Evolutionary conservation across 2,113 vertebrate genomes (phyloP).

Genomic region (Pitta sordida): DNA sequence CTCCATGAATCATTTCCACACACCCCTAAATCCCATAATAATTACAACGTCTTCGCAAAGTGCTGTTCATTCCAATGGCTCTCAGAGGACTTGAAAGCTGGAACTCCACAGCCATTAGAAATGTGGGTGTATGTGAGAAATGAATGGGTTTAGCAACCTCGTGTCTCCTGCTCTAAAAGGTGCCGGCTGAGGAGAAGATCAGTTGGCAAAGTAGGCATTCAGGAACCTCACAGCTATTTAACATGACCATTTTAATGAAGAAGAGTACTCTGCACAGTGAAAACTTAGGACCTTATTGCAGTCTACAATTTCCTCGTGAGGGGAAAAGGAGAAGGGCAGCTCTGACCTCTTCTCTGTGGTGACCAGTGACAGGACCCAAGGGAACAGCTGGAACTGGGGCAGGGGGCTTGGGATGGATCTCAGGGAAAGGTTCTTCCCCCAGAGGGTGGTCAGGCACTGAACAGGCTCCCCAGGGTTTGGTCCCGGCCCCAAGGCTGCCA

Average conservation of each 20-base stretch:
- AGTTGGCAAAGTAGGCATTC: background rate
- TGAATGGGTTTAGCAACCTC: background rate
- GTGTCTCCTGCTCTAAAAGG: background rate
- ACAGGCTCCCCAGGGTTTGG: background rate
- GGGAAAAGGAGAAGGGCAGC: background rate
- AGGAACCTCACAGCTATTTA: constrained; percentile 12
- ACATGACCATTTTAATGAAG: background rate
- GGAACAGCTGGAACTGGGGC: background rate
- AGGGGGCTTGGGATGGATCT: background rate
- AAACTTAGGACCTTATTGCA: background rate
- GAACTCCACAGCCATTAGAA: background rate
- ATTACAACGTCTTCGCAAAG: background rate
- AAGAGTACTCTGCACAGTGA: background rate
- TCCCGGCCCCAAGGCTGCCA: background rate
- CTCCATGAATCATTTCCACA: background rate
- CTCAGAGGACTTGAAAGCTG: background rate
- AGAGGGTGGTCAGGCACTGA: background rate
- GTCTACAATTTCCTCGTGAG: background rate
- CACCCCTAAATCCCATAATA: background rate
- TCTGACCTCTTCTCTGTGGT: background rate
- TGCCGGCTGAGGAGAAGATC: background rate
- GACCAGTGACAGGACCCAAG: background rate
- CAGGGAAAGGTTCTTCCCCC: background rate
- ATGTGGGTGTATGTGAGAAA: background rate
- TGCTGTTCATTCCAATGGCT: background rate